These are phyloP conservation scores for Rhineura floridana DNA, from an alignment of 2,113 vertebrate species.

Conservation along the genomic window DNA sequence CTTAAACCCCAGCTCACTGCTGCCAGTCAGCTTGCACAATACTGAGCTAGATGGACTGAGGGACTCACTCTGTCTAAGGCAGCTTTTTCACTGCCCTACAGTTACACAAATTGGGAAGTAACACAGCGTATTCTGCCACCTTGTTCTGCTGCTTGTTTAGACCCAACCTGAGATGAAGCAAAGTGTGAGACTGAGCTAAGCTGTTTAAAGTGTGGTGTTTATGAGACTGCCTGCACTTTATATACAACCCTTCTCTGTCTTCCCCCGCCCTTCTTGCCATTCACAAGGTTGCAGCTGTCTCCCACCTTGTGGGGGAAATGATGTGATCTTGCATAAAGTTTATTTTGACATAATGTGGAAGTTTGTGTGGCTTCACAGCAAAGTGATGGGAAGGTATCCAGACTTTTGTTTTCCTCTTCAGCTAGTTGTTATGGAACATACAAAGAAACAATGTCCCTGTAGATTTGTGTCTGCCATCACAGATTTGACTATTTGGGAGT, in stretches of 20 bases:
- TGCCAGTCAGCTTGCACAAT: too few species aligned
- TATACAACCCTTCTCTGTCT: neutral
- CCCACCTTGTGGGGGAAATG: neutral
- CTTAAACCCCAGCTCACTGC: too few species aligned
- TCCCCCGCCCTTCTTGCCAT: neutral
- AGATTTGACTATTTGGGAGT: neutral
- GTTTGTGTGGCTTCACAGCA: neutral
- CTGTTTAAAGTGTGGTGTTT: neutral
- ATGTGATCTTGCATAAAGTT: constrained; percentile 19
- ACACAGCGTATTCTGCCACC: too few species aligned
- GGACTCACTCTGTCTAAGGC: too few species aligned
- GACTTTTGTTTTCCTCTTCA: neutral
- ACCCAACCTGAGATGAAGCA: neutral
- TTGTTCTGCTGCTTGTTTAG: neutral
- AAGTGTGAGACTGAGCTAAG: neutral
- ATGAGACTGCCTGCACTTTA: too few species aligned
- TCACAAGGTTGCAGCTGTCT: neutral
- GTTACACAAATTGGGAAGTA: neutral
- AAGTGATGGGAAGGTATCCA: too few species aligned
- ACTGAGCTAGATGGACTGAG: too few species aligned
- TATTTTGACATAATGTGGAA: constrained; percentile 19
- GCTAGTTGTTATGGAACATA: neutral
- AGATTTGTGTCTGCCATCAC: neutral
- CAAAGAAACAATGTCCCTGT: neutral
- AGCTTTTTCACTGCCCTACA: neutral